Base-by-base conservation (phyloP, 2,797 vertebrate genomes). In the Brotula barbata region DNA sequence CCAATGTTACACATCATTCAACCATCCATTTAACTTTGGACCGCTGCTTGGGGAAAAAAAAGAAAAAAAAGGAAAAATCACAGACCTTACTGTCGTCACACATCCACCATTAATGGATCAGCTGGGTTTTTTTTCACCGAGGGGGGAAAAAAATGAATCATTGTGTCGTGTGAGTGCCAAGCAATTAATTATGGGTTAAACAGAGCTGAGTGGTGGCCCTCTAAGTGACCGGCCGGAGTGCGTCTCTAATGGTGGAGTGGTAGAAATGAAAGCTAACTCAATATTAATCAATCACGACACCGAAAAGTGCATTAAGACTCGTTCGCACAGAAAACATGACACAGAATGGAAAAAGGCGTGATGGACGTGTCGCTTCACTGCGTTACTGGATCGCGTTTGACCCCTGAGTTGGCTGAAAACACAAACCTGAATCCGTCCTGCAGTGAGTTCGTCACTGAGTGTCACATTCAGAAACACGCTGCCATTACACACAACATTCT, bases 181-280 rank as follows among this genome's bases (percentile, higher is more conserved):
- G n/a, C n/a, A n/a, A n/a, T n/a, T n/a, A n/a, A 3, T 11, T 36
- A 12, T 14, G 13, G 13, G 34, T 10, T 7, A 36, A 36, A 10
- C 34, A n/a, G 42, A 64, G 57, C 58, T 41, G 6, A 37, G 59
- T 55, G 22, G 13, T 49, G 41, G 10, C 11, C 16, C 2, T 65
- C 58, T 15, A 40, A 48, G 55, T 60, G 58, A 50, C n/a, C 43
- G 59, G 63, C 41, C 8, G 70, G 81, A 88, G 86, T 75, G 82
- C 72, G 82, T 71, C 59, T 23, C 58, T 61, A 43, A 36, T 59
- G 52, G 7, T 25, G 80, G 88, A 86, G 83, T 86, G 84, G 63
- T 49, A 34, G 64, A 34, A 58, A 48, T 39, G 22, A 40, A 37
- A 17, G 50, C 2, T 2, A 42, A 33, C 6, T 7, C 63, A 39